These are phyloP conservation scores for Molorchus minor DNA, from an alignment of 2,888 invertebrate genomes.

Conservation along the genomic window DNA sequence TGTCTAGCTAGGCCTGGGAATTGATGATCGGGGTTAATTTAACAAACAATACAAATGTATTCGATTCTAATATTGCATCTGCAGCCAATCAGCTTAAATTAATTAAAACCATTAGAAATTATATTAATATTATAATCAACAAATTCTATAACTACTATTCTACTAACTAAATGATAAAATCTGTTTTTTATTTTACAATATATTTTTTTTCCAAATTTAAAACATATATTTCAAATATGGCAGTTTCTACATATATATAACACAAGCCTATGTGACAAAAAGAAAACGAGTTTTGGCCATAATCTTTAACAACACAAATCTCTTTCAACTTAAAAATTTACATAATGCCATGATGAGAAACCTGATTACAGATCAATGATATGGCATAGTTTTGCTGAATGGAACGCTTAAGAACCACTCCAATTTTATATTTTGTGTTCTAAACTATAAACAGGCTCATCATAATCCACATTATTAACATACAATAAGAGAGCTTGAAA, in stretches of 20 bases:
- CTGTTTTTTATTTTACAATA: too few relatives aligned
- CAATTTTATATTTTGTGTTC: too few relatives aligned
- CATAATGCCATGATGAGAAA: too few relatives aligned
- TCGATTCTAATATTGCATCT: slow-evolving; percentile 22
- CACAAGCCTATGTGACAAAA: slow-evolving; percentile 9
- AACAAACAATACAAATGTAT: slow-evolving; percentile 5
- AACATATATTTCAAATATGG: slow-evolving; percentile 27
- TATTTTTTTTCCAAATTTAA: slow-evolving; percentile 31
- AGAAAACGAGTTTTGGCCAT: slow-evolving; percentile 20
- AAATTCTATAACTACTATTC: slow-evolving; percentile 9
- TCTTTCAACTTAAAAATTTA: too few relatives aligned
- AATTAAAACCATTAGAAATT: slow-evolving; percentile 11
- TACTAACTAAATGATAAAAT: slow-evolving; percentile 1
- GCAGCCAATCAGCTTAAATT: slow-evolving; percentile 9
- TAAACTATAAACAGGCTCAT: too few relatives aligned
- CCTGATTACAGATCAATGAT: too few relatives aligned
- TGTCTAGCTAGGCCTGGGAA: slow-evolving; percentile 12
- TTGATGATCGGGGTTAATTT: slow-evolving; percentile 20
- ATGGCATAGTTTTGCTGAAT: too few relatives aligned
- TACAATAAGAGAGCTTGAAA: slow-evolving; percentile 44
- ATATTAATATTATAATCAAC: slow-evolving; percentile 13
- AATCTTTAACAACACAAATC: slow-evolving; percentile 15
- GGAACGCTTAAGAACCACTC: too few relatives aligned
- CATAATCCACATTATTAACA: slow-evolving; percentile 20
- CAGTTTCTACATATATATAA: slow-evolving; percentile 21